Base-by-base conservation (phyloP, 2,888 invertebrate genomes). In the Chromoteleia sp. region DNA sequence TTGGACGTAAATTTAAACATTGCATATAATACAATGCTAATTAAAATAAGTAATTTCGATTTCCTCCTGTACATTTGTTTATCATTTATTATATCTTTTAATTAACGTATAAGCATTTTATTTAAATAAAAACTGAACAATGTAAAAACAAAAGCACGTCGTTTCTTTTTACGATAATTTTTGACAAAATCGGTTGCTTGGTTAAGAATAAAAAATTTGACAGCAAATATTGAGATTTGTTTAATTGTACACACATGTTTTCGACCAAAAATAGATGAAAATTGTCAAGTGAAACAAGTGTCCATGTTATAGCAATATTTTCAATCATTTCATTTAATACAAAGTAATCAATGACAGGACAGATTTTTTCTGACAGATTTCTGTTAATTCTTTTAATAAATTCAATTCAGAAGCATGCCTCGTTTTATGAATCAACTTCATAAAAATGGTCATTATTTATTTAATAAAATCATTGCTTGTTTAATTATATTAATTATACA, bases 201-300 rank as follows among this genome's bases (percentile, higher is more conserved):
- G 39, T 39, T 39, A 39, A 39, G n/a, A 10, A n/a, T 39, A 10
- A 15, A 41, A 41, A 17, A 45, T 19, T 45, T 45, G 19, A 45
- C 45, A 45, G 10, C 19, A 45, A 45, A 41, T 1, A 45, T 19
- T 45, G 17, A 19, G 19, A 19, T 19, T 45, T 45, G 8, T 45
- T 45, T 45, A 45, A 45, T 45, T 45, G 1, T 1, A 19, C 8
- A 19, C 17, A 33, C n/a, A 10, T 33, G 10, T 33, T 33, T 33
- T 33, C 7, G 8, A 8, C 2, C 12, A 41, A 41, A n/a, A 41
- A 10, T 2, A 36, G 6, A 25, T 25, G 25, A 36, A 36, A 41
- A 41, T 41, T 41, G 12, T 41, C 41, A 12, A 41, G 14, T 41
- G 41, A 12, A 41, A 7, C 2, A 14, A 41, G n/a, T n/a, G n/a